Percentiles rank a stretch among this genome's conserved stretches.
Evolutionary conservation across 2,797 vertebrate genomes (phyloP).

Genomic region (Chlorospingus flavigularis): DNA sequence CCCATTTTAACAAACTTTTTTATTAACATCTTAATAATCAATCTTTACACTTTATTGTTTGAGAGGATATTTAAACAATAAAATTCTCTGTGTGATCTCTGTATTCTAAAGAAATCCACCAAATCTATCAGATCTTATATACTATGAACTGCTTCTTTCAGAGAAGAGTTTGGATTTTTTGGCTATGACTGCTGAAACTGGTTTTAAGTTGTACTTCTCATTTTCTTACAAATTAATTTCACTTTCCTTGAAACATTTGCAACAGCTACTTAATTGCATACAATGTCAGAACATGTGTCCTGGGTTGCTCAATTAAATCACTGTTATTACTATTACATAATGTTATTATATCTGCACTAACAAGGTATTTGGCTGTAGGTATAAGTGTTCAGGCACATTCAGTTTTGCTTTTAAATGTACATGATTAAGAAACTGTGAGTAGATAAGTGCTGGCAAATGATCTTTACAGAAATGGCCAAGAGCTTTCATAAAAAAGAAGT

Average conservation of each 20-base stretch:
- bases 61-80: background rate
- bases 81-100: background rate
- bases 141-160: background rate
- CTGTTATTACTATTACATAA: background rate
- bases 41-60: background rate
- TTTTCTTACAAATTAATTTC: background rate
- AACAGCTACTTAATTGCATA: background rate
- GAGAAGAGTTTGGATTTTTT: fast-evolving
- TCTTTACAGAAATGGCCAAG: background rate
- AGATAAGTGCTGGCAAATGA: background rate
- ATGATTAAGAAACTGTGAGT: background rate
- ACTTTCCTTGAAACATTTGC: background rate
- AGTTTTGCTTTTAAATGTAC: background rate
- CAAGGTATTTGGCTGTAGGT: background rate
- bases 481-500: background rate
- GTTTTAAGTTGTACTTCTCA: background rate
- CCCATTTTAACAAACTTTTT: background rate
- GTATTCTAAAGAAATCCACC: background rate
- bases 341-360: background rate
- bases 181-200: background rate
- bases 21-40: background rate
- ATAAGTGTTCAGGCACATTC: background rate
- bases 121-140: background rate
- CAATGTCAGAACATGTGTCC: background rate
- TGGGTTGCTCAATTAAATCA: background rate